phyloP scores from a whole-genome alignment of 2,797 vertebrate species.

The Acridotheres tristis region DNA sequence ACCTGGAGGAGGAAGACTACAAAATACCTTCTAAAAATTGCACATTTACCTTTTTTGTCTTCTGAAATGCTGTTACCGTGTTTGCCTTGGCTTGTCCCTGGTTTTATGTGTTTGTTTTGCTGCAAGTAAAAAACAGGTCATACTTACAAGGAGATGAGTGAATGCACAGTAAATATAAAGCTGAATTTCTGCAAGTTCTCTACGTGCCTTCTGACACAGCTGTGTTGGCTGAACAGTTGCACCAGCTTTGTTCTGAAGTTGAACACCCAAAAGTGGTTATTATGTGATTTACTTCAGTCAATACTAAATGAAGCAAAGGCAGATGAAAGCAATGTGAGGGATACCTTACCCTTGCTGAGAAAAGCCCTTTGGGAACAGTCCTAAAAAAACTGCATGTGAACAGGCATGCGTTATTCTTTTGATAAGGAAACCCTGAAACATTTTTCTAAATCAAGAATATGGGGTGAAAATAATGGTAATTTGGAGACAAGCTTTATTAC shows the following conservation, averaged over 20 bases:
- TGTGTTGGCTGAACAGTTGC: neutral
- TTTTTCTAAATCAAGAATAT: neutral
- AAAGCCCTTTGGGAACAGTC: neutral
- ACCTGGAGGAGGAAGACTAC: neutral
- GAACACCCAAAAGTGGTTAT: neutral
- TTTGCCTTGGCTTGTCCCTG: neutral
- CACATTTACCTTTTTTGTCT: neutral
- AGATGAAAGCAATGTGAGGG: rapidly evolving
- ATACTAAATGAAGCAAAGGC: neutral
- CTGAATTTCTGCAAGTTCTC: neutral
- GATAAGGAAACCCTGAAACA: neutral
- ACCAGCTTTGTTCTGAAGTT: neutral
- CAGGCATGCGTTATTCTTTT: neutral
- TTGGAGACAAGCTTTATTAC: neutral
- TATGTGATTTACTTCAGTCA: neutral
- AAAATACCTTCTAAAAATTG: neutral
- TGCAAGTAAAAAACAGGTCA: neutral
- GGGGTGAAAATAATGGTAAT: neutral
- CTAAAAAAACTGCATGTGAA: neutral
- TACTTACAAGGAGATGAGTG: neutral
- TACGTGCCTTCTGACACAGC: neutral
- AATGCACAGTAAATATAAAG: neutral
- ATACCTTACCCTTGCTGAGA: neutral
- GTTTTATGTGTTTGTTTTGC: neutral
- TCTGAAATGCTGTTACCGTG: neutral